Evolutionary conservation across 2,797 vertebrate species (phyloP), one percentile per base, ranked within the genome.

Genomic region (Triplophysa yarkandensis): DNA sequence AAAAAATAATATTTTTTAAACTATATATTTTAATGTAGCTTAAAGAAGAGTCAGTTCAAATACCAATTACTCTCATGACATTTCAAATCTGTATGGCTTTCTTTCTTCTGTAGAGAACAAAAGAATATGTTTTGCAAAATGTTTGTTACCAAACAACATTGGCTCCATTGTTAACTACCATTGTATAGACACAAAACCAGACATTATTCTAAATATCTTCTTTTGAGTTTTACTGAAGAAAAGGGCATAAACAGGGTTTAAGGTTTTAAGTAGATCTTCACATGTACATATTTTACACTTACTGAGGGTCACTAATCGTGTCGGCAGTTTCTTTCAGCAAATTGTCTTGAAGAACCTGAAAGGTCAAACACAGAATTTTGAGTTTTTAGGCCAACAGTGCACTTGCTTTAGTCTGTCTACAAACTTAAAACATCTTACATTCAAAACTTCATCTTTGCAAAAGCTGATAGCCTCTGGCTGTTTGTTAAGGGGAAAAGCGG

Each of bases 231-330:
- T 6, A 34, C 32, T 7, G 7, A 36, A 11, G 34, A 36, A 36
- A 34, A 34, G 10, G 8, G 9, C 34, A 11, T 36, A 11, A 2
- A 39, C 36, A 39, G 36, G 11, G 11, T 39, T 39, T 39, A n/a
- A n/a, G n/a, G n/a, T n/a, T n/a, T 46, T 28, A 14, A 32, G 27
- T 9, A 4, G 64, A 28, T 10, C 17, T 55, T 23, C 28, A 28
- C 14, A 55, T 28, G n/a, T 17, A 17, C 27, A 52, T n/a, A 25
- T 27, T 13, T 11, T 5, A 60, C 39, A 46, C 96, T 86, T 93
- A 99, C 97, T 95, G 96, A 36, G 95, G 92, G 82, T 99, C 98
- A 76, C 96, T 98, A 71, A 99, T 89, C 0, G 95, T 96, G 83
- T 97, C 93, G 0, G 96, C 90, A 0, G 96, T 98, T 90, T 99